phyloP scores from a whole-genome alignment of 2,113 vertebrate genomes.

The Cromileptes altivelis region DNA sequence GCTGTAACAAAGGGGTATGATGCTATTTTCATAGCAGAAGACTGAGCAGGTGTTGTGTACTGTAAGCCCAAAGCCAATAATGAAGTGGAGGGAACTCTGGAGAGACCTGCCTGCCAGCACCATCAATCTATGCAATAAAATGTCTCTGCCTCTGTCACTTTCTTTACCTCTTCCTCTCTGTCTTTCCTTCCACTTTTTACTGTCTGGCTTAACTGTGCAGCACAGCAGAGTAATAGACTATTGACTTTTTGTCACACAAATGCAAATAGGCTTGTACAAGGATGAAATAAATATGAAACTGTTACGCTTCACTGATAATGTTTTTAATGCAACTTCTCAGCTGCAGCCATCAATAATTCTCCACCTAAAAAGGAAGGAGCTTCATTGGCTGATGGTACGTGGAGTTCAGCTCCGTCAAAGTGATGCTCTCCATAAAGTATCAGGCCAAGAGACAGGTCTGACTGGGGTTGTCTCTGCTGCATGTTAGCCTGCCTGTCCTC shows the following conservation, averaged over 20 bases:
- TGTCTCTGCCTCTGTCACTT: neutral
- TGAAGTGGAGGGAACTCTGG: neutral
- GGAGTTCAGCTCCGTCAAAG: neutral
- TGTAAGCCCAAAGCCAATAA: neutral
- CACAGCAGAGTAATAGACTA: conserved; percentile 43
- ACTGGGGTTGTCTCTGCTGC: conserved; percentile 42
- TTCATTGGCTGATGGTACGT: neutral
- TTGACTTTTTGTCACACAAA: conserved; percentile 52
- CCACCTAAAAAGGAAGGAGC: neutral
- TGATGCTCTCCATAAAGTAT: conserved; percentile 32
- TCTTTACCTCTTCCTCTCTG: neutral
- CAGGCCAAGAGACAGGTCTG: conserved; percentile 42
- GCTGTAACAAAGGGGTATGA: neutral
- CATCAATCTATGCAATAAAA: conserved; percentile 30
- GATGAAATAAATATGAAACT: conserved; percentile 42
- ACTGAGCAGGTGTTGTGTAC: neutral
- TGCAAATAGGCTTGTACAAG: conserved; percentile 49
- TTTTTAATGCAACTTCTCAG: conserved; percentile 20
- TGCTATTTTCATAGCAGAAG: neutral
- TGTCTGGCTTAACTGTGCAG: neutral
- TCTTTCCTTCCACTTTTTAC: conserved; percentile 20
- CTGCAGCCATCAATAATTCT: conserved; percentile 3
- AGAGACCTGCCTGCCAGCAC: neutral
- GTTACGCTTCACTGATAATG: conserved; percentile 15
- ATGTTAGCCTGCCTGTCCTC: conserved; percentile 71